Evolutionary conservation across 2,797 vertebrate species (phyloP).

Genomic region (Sandelia bainsii): DNA sequence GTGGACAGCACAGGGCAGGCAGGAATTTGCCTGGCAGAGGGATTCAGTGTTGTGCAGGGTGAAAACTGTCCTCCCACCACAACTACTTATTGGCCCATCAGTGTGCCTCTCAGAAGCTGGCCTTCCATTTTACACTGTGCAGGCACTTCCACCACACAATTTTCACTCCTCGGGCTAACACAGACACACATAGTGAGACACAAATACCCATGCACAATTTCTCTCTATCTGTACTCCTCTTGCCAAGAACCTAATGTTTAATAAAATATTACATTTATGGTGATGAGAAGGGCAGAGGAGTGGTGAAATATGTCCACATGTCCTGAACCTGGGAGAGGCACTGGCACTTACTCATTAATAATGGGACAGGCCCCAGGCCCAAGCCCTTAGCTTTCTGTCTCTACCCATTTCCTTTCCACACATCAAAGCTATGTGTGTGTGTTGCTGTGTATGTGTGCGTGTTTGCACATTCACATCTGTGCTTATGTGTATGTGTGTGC

Average conservation of each 20-base stretch:
- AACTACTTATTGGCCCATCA: conserved; percentile 72
- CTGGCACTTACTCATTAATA: conserved; percentile 81
- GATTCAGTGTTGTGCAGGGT: conserved; percentile 60
- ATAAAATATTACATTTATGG: conserved; percentile 80
- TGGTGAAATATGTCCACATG: conserved; percentile 76
- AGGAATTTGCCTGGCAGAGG: conserved; percentile 61
- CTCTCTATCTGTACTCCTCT: conserved; percentile 34
- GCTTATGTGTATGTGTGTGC: conserved; percentile 23
- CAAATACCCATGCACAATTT: conserved; percentile 50
- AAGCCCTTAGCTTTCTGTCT: conserved; percentile 74
- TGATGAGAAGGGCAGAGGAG: conserved; percentile 62
- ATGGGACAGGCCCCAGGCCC: conserved; percentile 78
- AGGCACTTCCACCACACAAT: conserved; percentile 52
- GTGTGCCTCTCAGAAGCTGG: conserved; percentile 55
- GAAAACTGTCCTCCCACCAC: conserved; percentile 64
- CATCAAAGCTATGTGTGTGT: conserved; percentile 60
- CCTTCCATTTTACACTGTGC: conserved; percentile 55
- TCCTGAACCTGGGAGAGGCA: conserved; percentile 66
- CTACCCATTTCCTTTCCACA: conserved; percentile 78
- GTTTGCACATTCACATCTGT: conserved; percentile 30
- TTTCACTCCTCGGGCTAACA: conserved; percentile 51
- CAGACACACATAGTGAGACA: conserved; percentile 38
- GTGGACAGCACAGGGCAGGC: conserved; percentile 55
- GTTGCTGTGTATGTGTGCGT: conserved; percentile 10
- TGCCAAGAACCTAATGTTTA: conserved; percentile 63